phyloP scores from a whole-genome alignment of 1,140 invertebrate genomes.

The Periplaneta americana region DNA sequence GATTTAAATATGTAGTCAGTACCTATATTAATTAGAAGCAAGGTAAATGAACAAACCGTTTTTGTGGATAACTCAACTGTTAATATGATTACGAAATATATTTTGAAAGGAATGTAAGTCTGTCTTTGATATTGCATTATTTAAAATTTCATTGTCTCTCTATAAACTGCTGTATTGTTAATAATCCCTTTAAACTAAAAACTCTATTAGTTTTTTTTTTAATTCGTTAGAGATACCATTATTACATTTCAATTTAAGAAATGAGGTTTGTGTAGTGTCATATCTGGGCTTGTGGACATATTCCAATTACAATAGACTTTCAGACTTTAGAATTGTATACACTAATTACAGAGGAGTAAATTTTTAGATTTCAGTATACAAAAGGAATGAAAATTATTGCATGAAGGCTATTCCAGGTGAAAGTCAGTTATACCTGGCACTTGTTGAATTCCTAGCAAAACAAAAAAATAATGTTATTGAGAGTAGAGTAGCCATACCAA shows the following conservation, averaged over 20 bases:
- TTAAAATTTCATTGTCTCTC: too few relatives aligned
- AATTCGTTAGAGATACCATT: too few relatives aligned
- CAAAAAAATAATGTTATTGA: neutral
- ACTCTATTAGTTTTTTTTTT: too few relatives aligned
- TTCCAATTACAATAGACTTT: neutral
- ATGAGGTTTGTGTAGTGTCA: neutral
- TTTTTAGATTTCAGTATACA: neutral
- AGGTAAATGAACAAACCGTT: too few relatives aligned
- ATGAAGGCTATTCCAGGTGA: neutral
- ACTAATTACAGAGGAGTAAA: neutral
- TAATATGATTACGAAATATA: too few relatives aligned
- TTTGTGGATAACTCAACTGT: too few relatives aligned
- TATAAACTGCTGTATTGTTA: too few relatives aligned
- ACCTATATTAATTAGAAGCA: too few relatives aligned
- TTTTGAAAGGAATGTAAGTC: too few relatives aligned
- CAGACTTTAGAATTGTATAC: neutral
- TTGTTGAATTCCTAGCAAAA: neutral
- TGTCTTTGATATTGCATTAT: too few relatives aligned
- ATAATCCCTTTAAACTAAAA: too few relatives aligned
- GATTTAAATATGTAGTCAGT: too few relatives aligned
- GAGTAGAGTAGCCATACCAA: neutral
- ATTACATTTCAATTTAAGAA: neutral
- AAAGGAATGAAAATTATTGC: neutral
- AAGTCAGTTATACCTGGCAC: neutral
- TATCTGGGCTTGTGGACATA: neutral